A percentile compares a stretch with the other conserved stretches of the same genome.
Evolutionary conservation across 2,888 invertebrate species (phyloP).

Genomic region (Drosophila barbarae): DNA sequence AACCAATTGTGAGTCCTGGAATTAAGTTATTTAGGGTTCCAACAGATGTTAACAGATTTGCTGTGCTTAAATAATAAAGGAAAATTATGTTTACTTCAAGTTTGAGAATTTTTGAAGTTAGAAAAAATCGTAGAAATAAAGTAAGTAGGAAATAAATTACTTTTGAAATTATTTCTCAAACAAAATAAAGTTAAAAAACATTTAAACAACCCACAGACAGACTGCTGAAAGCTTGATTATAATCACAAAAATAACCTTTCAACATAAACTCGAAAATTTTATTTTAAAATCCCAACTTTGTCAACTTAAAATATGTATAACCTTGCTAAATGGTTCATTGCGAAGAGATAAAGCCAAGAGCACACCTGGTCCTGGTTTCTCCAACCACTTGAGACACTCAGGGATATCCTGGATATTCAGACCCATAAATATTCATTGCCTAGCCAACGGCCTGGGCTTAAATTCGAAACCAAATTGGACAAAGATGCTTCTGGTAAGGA

Average conservation of each 20-base stretch:
- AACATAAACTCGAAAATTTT: neutral
- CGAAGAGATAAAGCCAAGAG: neutral
- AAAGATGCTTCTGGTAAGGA: constrained; percentile 28
- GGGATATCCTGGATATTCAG: constrained; percentile 25
- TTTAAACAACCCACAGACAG: neutral
- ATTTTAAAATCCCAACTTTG: constrained; percentile 1
- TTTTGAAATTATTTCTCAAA: neutral
- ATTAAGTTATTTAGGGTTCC: neutral
- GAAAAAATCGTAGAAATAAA: neutral
- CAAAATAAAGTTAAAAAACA: neutral
- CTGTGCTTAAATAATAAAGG: too few species aligned
- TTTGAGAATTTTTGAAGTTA: neutral
- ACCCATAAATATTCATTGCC: constrained; percentile 42
- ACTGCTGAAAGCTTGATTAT: neutral
- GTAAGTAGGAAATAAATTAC: neutral
- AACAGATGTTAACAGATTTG: too few species aligned
- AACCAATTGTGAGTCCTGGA: neutral
- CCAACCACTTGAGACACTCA: constrained; percentile 1
- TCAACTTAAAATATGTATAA: constrained; percentile 3
- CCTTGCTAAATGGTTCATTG: constrained; percentile 7
- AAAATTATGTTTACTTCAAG: neutral
- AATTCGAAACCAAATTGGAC: constrained; percentile 22
- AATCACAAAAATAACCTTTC: neutral
- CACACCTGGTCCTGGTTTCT: constrained; percentile 13
- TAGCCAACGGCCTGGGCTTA: constrained; percentile 20